Evolutionary conservation across 2,888 invertebrate genomes (phyloP), one percentile per base, ranked within the genome.

Genomic region (Sussaba pulchella): DNA sequence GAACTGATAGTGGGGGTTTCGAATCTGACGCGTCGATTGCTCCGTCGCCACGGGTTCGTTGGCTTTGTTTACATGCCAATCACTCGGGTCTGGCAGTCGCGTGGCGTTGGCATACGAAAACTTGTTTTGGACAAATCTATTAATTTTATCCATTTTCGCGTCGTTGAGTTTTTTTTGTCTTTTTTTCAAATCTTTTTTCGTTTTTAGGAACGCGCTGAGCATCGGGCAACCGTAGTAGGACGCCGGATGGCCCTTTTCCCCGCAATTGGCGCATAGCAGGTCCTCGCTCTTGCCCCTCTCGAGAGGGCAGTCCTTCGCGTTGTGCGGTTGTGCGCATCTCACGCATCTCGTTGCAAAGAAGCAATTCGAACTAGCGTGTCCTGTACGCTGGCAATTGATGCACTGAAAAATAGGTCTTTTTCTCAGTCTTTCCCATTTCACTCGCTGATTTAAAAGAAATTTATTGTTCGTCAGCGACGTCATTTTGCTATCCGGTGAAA

Each of bases 301-400:
- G 2, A 67, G 41, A 9, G 12, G 17, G 12, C 77, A 82, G 2
- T 67, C 45, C 0, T 36, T 52, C 1, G 63, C 19, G 0, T 3
- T 39, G 24, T 82, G 78, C 3, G 47, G 2, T 19, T 59, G 12
- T 1, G 54, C 59, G 26, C 76, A 82, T 45, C 73, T 82, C 3
- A 69, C 78, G 47, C 80, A 82, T 19, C 69, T 66, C 5, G 8
- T 12, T 6, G n/a, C 52, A 5, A 57, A 12, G 4, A 31, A 1
- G 24, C 80, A 78, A 64, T 77, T 79, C 1, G 70, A 6, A 9
- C 66, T 74, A 0, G 74, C 67, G 36, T 82, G 82, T 1, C 80
- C 82, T 1, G 63, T 47, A n/a, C 61, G 26, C 36, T 82, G 78
- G 24, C 80, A 83, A 0, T 78, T 78, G 14, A 52, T 79, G 26